Percentiles rank a stretch among this genome's conserved stretches.
These are phyloP conservation scores for Gobius niger DNA, from an alignment of 2,113 vertebrate genomes.

Conservation along the genomic window DNA sequence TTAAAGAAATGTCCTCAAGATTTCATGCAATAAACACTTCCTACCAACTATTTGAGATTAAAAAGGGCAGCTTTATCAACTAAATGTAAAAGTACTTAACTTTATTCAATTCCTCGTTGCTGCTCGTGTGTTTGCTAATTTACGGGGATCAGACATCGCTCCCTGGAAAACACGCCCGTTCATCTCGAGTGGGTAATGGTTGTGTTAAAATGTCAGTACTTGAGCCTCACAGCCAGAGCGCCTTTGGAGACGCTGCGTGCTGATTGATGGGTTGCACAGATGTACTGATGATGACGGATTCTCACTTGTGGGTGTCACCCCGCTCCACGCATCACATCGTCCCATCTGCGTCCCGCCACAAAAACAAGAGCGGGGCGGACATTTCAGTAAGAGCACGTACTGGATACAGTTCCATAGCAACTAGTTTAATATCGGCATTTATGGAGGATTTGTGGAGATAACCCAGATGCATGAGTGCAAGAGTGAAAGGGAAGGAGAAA, in stretches of 20 bases:
- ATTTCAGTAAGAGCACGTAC: not conserved
- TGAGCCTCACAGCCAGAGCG: not conserved
- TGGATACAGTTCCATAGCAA: too few relatives aligned
- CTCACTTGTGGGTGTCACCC: not conserved
- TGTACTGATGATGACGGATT: constrained; percentile 4
- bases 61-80: not conserved
- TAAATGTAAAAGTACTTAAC: not conserved
- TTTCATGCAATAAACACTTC: not conserved
- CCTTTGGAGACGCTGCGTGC: not conserved
- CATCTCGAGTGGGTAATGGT: not conserved
- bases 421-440: too few relatives aligned
- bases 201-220: not conserved
- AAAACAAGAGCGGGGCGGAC: not conserved
- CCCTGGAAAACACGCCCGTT: not conserved
- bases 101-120: not conserved
- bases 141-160: not conserved
- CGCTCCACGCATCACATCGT: not conserved
- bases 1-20: not conserved
- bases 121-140: not conserved
- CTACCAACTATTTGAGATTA: not conserved
- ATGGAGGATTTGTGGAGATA: too few relatives aligned
- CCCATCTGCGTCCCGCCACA: not conserved
- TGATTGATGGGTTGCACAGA: not conserved
- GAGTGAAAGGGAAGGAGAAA: too few relatives aligned
- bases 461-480: too few relatives aligned